phyloP scores from a whole-genome alignment of 2,888 invertebrate genomes.

The Polyploca ridens region DNA sequence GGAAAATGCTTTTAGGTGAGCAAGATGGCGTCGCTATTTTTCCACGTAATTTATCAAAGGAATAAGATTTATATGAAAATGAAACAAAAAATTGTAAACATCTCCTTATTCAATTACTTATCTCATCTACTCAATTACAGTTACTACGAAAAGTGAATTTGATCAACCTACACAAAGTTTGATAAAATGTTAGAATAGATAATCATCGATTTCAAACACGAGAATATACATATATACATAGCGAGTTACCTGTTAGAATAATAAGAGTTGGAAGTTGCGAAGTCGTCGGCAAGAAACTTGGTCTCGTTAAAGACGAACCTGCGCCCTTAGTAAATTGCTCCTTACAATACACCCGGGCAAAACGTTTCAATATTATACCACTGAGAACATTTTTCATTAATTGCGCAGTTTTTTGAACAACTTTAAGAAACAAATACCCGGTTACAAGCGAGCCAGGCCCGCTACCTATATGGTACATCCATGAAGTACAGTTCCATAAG shows the following conservation, averaged over 20 bases:
- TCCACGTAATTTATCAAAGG: conserved; percentile 22
- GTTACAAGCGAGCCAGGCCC: no score
- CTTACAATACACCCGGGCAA: background rate
- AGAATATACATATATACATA: conserved; percentile 15
- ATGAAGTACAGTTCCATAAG: no score
- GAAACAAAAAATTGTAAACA: conserved; percentile 11
- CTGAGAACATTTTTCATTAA: background rate
- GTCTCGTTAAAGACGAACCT: background rate
- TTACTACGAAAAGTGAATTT: conserved; percentile 29
- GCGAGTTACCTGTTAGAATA: conserved; percentile 24
- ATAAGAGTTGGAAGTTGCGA: conserved; percentile 33
- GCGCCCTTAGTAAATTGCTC: background rate
- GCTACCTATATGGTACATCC: no score
- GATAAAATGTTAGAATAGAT: conserved; percentile 30
- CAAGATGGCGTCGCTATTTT: conserved; percentile 27
- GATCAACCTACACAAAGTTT: conserved; percentile 34
- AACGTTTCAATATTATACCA: background rate
- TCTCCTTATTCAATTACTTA: conserved; percentile 20
- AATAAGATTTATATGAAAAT: conserved; percentile 21
- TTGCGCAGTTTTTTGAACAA: background rate
- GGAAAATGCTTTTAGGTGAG: conserved; percentile 39
- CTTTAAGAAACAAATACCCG: no score
- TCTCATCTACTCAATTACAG: conserved; percentile 28
- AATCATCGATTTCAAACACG: conserved; percentile 26
- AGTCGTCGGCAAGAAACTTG: conserved; percentile 35